Percentiles rank a stretch among this genome's conserved stretches.
Evolutionary conservation across 2,888 invertebrate species (phyloP).

Genomic region (Drosophila lacicola): DNA sequence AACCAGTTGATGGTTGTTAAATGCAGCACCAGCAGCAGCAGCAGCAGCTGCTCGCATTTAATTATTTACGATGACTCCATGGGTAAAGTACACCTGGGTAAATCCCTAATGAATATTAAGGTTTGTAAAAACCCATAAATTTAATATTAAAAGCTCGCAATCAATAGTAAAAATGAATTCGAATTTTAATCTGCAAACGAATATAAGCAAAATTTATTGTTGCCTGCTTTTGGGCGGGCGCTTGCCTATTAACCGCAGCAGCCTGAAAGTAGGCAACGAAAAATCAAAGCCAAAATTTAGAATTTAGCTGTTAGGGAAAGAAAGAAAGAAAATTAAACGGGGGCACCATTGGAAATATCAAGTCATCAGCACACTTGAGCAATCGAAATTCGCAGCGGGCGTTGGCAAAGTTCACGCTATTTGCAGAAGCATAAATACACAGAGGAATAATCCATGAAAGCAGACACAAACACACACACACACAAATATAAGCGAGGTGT

Average conservation of each 20-base stretch:
- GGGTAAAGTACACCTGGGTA: conserved; percentile 20
- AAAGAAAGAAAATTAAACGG: neutral
- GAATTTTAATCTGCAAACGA: neutral
- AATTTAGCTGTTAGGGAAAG: neutral
- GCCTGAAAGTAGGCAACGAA: conserved; percentile 60
- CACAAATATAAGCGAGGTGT: conserved; percentile 16
- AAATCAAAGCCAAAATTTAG: neutral
- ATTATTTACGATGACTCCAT: conserved; percentile 55
- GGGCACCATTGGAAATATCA: conserved; percentile 12
- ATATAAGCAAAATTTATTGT: conserved; percentile 4
- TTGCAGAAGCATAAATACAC: conserved; percentile 64
- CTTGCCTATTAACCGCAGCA: neutral
- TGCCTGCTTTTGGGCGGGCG: conserved; percentile 46
- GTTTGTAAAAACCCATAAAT: neutral
- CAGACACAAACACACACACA: conserved; percentile 5
- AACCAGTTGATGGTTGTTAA: conserved; percentile 26
- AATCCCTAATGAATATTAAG: conserved; percentile 44
- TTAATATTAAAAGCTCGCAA: neutral
- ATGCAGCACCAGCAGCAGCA: conserved; percentile 22
- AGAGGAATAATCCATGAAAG: conserved; percentile 27
- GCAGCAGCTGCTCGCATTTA: conserved; percentile 48
- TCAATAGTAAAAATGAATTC: conserved; percentile 5
- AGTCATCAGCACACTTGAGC: conserved; percentile 39
- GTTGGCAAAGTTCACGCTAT: conserved; percentile 73
- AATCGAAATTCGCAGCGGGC: conserved; percentile 73